These are phyloP conservation scores for Parauchenoglanis ngamensis DNA, from an alignment of 2,797 vertebrate species.

Conservation along the genomic window DNA sequence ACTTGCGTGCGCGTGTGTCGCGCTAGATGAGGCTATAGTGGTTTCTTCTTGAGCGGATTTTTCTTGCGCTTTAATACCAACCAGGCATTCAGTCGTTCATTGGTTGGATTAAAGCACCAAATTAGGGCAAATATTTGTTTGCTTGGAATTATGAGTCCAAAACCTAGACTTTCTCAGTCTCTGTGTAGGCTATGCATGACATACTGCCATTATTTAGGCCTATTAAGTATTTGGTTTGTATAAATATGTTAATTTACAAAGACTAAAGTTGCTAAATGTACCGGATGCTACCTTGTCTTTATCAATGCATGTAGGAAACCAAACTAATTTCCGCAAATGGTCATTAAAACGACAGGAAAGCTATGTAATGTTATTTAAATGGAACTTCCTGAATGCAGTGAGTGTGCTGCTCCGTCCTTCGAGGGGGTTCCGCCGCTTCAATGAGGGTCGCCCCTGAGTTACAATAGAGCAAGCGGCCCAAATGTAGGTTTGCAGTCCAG, in stretches of 20 bases:
- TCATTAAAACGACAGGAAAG: conserved; percentile 52
- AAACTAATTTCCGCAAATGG: conserved; percentile 36
- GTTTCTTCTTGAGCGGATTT: neutral
- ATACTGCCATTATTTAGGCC: neutral
- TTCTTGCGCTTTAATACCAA: neutral
- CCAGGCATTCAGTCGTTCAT: neutral
- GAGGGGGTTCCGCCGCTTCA: conserved; percentile 54
- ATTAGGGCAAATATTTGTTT: conserved; percentile 18
- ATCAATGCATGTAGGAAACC: conserved; percentile 13
- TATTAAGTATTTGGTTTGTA: neutral
- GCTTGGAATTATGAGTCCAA: neutral
- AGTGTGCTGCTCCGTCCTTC: conserved; percentile 52
- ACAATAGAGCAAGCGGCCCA: conserved; percentile 60
- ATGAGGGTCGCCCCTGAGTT: conserved; percentile 57
- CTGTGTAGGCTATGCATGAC: no score
- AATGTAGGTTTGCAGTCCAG: conserved; percentile 65
- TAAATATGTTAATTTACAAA: neutral
- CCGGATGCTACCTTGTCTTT: neutral
- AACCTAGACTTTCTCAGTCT: neutral
- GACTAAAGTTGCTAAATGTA: neutral
- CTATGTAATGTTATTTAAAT: conserved; percentile 61
- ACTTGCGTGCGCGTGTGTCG: neutral
- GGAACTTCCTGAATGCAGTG: conserved; percentile 57
- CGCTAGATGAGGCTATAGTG: neutral
- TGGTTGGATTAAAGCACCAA: conserved; percentile 13